Evolutionary conservation across 2,888 invertebrate species (phyloP), one percentile per base, ranked within the genome.

Genomic region (Cabera pusaria): DNA sequence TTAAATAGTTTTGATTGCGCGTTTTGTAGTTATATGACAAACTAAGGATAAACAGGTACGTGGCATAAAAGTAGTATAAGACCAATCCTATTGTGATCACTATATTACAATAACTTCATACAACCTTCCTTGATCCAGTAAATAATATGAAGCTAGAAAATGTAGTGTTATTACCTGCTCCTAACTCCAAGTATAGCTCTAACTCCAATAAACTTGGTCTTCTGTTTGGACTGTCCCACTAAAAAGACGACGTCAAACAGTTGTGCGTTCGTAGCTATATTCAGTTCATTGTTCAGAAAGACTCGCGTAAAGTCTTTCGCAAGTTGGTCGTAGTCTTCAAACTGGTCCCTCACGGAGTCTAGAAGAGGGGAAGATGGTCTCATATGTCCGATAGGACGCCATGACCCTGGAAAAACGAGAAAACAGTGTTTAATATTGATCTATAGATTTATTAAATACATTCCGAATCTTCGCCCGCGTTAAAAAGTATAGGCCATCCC

Each of bases 301-400:
- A 95, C 95, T 59, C 93, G 90, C 4, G 96, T 96, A 75, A 97
- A 97, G 82, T 97, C 97, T 80, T 96, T 97, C 17, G 97, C 97
- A 37, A 97, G 89, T 73, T 97, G 96, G 76, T 97, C 97, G 83
- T 97, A 97, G 80, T 97, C 96, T 81, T 97, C 97, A 73, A 97
- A 97, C 71, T 96, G 95, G 85, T 97, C 97, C 59, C 97, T 90
- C 20, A 97, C 97, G 2, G 97, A 97, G 80, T 98, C 97, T 55
- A 97, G 89, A 18, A 98, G 91, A 0, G 97, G 97, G 8, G 97
- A 97, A 0, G 97, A 97, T 0, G 97, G 97, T 64, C 97, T 90
- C 97, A 97, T 97, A 78, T 97, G 97, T 52, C 92, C 97, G 51
- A 97, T 97, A 6, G 97, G 97, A 63, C 97, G 91, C 97, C 97